Evolutionary conservation across 2,888 invertebrate genomes (phyloP), one percentile per base, ranked within the genome.

Genomic region (Mythimna albipuncta): DNA sequence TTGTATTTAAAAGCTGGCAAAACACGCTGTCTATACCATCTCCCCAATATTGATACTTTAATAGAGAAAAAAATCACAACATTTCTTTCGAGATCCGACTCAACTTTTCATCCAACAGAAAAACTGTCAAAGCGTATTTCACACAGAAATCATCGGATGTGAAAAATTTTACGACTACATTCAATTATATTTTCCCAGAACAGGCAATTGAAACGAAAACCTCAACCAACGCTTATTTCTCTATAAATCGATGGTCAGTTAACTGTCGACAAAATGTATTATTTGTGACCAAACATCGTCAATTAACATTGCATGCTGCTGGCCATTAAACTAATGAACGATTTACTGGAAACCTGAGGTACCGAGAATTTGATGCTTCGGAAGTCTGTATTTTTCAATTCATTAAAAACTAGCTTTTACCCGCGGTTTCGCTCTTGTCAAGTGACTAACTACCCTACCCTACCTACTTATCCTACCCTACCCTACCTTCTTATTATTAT

Each of bases 271-370:
- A 44, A 75, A 66, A 63, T 63, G 52, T 52, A 58, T 63, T 16
- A 52, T 75, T 75, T 59, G 57, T 64, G 44, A 44, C 35, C n/a
- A 26, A 63, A 63, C 52, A 38, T 38, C 4, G 21, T 47, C 64
- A 68, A 72, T 78, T 62, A 72, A 57, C 26, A 64, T 62, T 21
- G n/a, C 64, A 78, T 54, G 47, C 65, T 57, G 65, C 77, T 41
- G 52, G 16, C 78, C 68, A 78, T 68, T 68, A 65, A 57, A 78
- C 52, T 44, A 41, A 68, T 58, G 26, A 66, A 54, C 19, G 16
- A 47, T 52, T 68, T 57, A 68, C 11, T 19, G 6, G 50, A 67
- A 63, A 71, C 57, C 52, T 52, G 66, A 71, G 11, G 6, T 16
- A 6, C 16, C n/a, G 16, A 6, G 50, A 57, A 52, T 21, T 50